Base-by-base conservation (phyloP, 2,113 vertebrate genomes). In the Fukomys damarensis region DNA sequence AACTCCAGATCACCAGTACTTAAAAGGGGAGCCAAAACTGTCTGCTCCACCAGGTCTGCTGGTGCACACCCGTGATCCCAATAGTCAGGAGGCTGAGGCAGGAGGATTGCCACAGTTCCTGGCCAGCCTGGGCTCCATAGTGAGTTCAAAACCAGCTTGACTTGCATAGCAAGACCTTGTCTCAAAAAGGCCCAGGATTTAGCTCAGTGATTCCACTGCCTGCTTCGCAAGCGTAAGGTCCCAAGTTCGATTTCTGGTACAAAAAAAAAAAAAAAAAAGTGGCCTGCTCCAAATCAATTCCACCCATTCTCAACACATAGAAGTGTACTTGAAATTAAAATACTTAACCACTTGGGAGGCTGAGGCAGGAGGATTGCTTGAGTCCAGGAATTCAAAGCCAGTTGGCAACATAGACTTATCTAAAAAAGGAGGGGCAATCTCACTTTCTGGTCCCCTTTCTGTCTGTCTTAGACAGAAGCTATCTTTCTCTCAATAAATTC, bases 281-380 rank as follows among this genome's bases (percentile, higher is more conserved):
- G 52, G 13, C 52, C n/a, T 54, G 52, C 13, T 54, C 7, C 52
- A 54, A 54, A 8, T 54, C 52, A 54, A 54, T 8, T 54, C 52
- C 9, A 38, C 9, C 68, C 4, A 24, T 56, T n/a, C 72, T 89
- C 41, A 85, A 95, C n/a, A 88, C 63, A 80, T 3, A 95, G 9
- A 28, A 68, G 32, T 93, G 66, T 80, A 91, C 74, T 84, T 91
- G 56, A 84, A 88, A 93, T 91, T 52, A 59, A 80, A 88, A 94
- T 56, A 68, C 24, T 74, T 86, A 49, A 81, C 9, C 38, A 72
- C 32, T 35, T 35, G 32, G 13, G 63, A 66, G 32, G 30, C 32
- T 66, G 32, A 66, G 63, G 63, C 63, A 66, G 63, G 63, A 66
- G 63, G 63, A 66, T 66, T 11, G 14, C 63, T 35, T 35, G 63